These are phyloP conservation scores for Ictalurus furcatus DNA, from an alignment of 2,113 vertebrate species.

Conservation along the genomic window DNA sequence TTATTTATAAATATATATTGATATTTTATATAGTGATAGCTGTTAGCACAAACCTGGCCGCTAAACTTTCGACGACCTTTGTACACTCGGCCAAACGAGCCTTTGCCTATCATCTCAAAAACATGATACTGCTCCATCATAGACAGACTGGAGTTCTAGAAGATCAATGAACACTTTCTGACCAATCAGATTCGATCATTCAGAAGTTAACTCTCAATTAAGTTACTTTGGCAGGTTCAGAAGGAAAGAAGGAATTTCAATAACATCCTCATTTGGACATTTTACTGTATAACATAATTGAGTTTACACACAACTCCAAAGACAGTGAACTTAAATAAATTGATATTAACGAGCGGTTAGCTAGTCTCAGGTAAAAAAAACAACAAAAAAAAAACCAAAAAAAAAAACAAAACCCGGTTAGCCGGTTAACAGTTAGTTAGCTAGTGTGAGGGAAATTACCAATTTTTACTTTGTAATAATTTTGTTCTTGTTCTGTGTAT, in stretches of 20 bases:
- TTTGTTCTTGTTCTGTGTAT: too few relatives aligned
- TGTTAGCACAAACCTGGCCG: conserved; percentile 79
- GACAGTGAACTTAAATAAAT: background rate
- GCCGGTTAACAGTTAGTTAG: conserved; percentile 4
- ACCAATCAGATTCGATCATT: background rate
- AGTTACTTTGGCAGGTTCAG: background rate
- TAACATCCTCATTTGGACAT: background rate
- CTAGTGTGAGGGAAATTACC: background rate
- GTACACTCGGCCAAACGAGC: conserved; percentile 91
- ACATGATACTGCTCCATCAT: conserved; percentile 87
- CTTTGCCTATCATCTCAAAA: conserved; percentile 88
- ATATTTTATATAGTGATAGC: background rate
- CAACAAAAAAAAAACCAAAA: background rate
- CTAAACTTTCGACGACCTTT: conserved; percentile 86
- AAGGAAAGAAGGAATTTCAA: background rate
- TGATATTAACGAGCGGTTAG: background rate
- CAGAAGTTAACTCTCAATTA: background rate
- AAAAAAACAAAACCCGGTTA: background rate
- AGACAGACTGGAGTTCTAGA: background rate
- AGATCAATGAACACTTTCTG: background rate
- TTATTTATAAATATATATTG: background rate
- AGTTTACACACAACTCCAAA: background rate
- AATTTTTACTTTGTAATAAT: too few relatives aligned
- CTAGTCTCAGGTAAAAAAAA: background rate
- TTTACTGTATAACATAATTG: too few relatives aligned